These are phyloP conservation scores for Parasteatoda lunata DNA, from an alignment of 2,888 invertebrate species.

Conservation along the genomic window DNA sequence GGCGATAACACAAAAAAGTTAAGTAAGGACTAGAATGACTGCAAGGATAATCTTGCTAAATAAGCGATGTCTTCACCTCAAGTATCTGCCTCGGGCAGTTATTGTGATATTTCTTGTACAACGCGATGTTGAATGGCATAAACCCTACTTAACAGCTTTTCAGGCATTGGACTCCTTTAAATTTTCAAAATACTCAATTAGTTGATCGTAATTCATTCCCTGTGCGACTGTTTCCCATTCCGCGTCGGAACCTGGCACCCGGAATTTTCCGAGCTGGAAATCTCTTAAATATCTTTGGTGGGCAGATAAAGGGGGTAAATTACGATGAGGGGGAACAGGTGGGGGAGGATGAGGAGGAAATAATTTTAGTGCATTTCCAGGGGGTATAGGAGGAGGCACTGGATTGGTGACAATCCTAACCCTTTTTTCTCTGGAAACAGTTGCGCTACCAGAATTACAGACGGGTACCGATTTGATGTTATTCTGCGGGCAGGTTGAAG, in stretches of 20 bases:
- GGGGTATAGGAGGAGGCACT: slow-evolving; percentile 57
- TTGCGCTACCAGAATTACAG: slow-evolving; percentile 49
- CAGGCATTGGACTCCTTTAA: slow-evolving; percentile 86
- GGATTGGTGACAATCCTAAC: slow-evolving; percentile 69
- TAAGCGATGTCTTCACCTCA: slow-evolving; percentile 7
- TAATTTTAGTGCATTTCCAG: slow-evolving; percentile 56
- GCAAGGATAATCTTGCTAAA: slow-evolving; percentile 54
- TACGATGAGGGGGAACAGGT: slow-evolving; percentile 66
- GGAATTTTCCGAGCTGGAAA: slow-evolving; percentile 46
- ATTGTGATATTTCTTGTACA: slow-evolving; percentile 3
- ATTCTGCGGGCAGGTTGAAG: slow-evolving; percentile 31
- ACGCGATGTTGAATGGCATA: neutral
- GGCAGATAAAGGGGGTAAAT: slow-evolving; percentile 68
- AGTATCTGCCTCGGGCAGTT: slow-evolving; percentile 12
- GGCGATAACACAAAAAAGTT: slow-evolving; percentile 49
- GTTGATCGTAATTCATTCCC: slow-evolving; percentile 97
- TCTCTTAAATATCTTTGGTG: slow-evolving; percentile 61
- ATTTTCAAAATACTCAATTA: slow-evolving; percentile 98
- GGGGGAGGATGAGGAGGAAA: slow-evolving; percentile 63
- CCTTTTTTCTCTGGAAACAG: slow-evolving; percentile 57
- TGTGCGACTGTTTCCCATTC: slow-evolving; percentile 73
- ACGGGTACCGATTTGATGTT: slow-evolving; percentile 14
- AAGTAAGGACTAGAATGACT: slow-evolving; percentile 55
- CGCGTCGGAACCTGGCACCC: slow-evolving; percentile 54
- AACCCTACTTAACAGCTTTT: slow-evolving; percentile 58